Conservation (phyloP, 2,113 vertebrate genomes). For the Muntiacus muntjak region DNA sequence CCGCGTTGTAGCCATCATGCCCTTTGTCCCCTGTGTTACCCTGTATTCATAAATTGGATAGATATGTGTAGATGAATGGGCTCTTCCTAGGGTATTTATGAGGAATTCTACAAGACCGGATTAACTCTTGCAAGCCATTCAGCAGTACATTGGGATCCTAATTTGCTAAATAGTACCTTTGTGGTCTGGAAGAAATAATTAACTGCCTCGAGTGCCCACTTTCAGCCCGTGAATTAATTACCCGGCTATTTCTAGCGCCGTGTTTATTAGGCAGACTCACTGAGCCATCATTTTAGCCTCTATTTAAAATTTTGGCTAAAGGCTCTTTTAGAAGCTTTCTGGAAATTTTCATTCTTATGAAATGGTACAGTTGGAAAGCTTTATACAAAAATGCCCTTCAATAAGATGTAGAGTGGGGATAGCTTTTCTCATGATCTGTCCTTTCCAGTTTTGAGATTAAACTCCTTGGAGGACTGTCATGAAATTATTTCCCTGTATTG, state of each 20-base stretch:
- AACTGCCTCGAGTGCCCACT: conserved; percentile 37
- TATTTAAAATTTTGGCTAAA: conserved; percentile 8
- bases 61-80: not conserved
- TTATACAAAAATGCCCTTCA: not conserved
- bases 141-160: not conserved
- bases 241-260: conserved; percentile 13
- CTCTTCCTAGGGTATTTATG: not conserved
- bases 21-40: not conserved
- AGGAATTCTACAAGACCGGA: not conserved
- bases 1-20: rapidly evolving
- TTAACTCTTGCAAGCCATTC: conserved; percentile 42
- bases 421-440: not conserved
- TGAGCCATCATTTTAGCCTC: conserved; percentile 34
- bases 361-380: not conserved
- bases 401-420: not conserved
- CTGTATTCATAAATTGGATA: not conserved
- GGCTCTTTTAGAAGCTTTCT: conserved; percentile 20
- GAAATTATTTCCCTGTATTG: not conserved
- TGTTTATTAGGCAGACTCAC: conserved; percentile 39
- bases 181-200: conserved; percentile 49
- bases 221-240: conserved; percentile 48
- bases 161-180: conserved; percentile 47
- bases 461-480: not conserved
- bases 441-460: not conserved
- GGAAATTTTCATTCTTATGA: not conserved